phyloP scores from a whole-genome alignment of 2,113 vertebrate genomes.

The Peucedramus taeniatus region DNA sequence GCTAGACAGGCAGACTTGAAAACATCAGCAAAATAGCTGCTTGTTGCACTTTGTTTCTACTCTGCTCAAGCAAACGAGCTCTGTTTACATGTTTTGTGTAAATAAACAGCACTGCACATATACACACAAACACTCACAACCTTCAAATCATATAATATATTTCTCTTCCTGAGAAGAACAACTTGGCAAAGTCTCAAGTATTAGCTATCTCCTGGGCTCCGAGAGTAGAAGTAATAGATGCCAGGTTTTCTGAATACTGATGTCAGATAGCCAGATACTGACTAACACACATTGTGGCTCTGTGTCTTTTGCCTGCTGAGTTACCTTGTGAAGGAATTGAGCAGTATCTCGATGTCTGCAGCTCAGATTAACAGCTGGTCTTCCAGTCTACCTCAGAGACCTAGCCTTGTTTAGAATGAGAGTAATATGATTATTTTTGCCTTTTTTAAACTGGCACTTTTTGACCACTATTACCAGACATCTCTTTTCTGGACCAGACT shows the following conservation, averaged over 20 bases:
- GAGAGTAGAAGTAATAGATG: background rate
- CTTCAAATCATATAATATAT: background rate
- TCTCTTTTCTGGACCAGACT: background rate
- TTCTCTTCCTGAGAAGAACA: slow-evolving; percentile 1
- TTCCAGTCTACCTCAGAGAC: background rate
- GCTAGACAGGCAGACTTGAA: background rate
- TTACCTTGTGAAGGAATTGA: background rate
- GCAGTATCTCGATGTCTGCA: background rate
- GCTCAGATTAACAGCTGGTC: background rate
- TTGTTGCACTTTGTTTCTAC: slow-evolving; percentile 23
- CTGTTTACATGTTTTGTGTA: slow-evolving; percentile 5
- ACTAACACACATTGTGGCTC: background rate
- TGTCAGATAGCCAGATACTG: background rate
- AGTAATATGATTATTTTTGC: background rate
- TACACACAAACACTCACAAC: background rate
- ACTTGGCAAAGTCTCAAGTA: slow-evolving; percentile 7
- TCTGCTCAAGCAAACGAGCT: background rate
- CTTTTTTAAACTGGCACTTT: background rate
- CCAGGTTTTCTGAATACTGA: slow-evolving; percentile 4
- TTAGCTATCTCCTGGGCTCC: background rate
- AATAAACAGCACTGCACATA: slow-evolving; percentile 8
- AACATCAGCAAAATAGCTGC: slow-evolving; percentile 18
- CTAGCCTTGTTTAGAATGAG: background rate
- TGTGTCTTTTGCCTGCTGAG: background rate
- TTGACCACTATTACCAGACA: background rate